Evolutionary conservation across 2,113 vertebrate species (phyloP), one percentile per base, ranked within the genome.

Genomic region (Pogona vitticeps): DNA sequence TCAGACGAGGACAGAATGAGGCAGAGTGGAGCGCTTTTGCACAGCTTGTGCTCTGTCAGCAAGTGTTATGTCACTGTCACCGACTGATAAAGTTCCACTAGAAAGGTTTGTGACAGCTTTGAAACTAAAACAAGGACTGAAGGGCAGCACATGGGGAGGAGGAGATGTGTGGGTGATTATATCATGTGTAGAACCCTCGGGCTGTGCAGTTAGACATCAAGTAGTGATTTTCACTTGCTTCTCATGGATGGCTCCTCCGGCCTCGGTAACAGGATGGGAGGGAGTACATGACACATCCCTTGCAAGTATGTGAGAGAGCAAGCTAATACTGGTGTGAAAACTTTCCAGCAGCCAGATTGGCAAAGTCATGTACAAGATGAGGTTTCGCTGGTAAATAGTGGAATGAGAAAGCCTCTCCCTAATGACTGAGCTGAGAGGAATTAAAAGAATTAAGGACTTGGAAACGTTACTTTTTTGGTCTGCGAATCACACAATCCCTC

Each of bases 311-410:
- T 46, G n/a, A 75, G 59, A 61, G 18, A 79, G 2, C 65, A 23
- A 75, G 38, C 63, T 80, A 71, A 52, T 52, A 52, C 46, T 52
- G 46, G 46, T 77, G 15, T 38, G 65, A 82, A 31, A 80, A 83
- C 17, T 80, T 90, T 68, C 61, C 33, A 82, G 15, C 68, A 6
- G 75, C 80, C 83, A 78, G 80, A 76, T 33, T 85, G 70, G 85
- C 72, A 70, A 79, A 80, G 75, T 72, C 0, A 6, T 26, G 82
- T 90, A 63, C 56, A 46, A 38, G 13, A 21, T 9, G 15, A 61
- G 23, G 20, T 21, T 12, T 84, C 17, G 38, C 61, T 46, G 23
- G n/a, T 33, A 36, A 73, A 72, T 13, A 73, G 3, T 20, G 33
- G 13, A 42, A 80, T 18, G 46, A 21, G 4, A 2, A n/a, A 36